Evolutionary conservation across 1,140 invertebrate genomes (phyloP).

Genomic region (Caenorhabditis brenneri): DNA sequence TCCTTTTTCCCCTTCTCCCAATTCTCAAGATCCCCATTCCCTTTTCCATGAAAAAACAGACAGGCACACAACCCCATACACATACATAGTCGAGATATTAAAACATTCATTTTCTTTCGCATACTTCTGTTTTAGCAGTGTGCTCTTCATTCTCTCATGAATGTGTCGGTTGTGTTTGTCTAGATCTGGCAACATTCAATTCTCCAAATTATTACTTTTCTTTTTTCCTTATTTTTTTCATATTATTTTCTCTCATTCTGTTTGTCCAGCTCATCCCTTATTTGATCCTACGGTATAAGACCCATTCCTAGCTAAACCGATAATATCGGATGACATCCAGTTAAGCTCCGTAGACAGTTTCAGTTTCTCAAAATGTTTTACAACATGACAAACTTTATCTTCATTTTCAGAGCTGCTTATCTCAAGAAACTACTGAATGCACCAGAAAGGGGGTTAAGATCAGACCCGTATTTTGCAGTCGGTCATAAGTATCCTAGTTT

Average conservation of each 20-base stretch:
- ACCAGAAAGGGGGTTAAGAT: too few species aligned
- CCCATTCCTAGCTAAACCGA: background rate
- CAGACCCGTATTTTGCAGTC: background rate
- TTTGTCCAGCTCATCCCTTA: background rate
- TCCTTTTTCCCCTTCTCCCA: background rate
- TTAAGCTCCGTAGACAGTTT: too few species aligned
- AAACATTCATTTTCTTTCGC: conserved; percentile 21
- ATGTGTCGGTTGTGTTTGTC: conserved; percentile 9
- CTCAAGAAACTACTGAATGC: too few species aligned
- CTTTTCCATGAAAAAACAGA: conserved; percentile 40
- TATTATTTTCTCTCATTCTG: background rate
- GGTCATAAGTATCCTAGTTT: background rate
- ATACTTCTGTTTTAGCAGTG: background rate
- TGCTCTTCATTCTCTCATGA: background rate
- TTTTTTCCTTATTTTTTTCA: background rate
- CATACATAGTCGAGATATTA: conserved; percentile 35
- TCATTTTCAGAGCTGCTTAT: too few species aligned
- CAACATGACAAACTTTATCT: too few species aligned
- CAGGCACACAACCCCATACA: background rate
- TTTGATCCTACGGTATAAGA: conserved; percentile 7
- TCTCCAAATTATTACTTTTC: conserved; percentile 29
- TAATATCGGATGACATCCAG: background rate
- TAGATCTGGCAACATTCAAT: background rate
- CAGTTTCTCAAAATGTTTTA: too few species aligned
- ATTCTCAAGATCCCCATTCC: conserved; percentile 40